phyloP scores from a whole-genome alignment of 2,797 vertebrate genomes.

The Scyliorhinus canicula region DNA sequence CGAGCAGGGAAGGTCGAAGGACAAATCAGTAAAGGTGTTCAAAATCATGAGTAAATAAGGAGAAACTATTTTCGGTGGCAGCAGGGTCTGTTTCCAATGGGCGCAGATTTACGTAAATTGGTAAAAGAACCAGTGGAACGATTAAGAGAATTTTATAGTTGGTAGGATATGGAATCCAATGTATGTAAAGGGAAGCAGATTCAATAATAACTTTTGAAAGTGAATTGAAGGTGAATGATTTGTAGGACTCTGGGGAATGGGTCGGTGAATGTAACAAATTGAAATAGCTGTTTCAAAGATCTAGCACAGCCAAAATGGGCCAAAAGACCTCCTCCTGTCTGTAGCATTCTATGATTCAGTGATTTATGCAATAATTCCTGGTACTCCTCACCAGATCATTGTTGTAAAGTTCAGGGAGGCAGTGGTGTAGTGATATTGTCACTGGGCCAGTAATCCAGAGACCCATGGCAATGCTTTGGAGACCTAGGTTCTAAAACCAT shows the following conservation, averaged over 20 bases:
- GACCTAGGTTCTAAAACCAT: too few relatives aligned
- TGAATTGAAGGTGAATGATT: neutral
- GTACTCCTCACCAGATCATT: conserved; percentile 1
- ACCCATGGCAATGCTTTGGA: too few relatives aligned
- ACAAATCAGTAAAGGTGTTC: neutral
- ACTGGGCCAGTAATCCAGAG: too few relatives aligned
- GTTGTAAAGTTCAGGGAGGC: too few relatives aligned
- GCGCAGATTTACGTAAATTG: neutral
- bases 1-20: neutral
- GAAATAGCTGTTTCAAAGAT: neutral
- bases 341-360: neutral
- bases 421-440: too few relatives aligned
- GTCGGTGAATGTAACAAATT: neutral
- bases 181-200: neutral
- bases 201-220: neutral
- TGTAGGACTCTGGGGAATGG: neutral
- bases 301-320: neutral
- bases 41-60: neutral
- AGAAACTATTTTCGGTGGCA: neutral
- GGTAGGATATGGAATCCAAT: neutral
- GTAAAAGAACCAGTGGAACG: neutral
- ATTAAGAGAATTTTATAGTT: neutral
- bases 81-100: too few relatives aligned
- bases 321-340: neutral
- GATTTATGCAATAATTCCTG: neutral